A percentile compares a stretch with the other conserved stretches of the same genome.
These are phyloP conservation scores for Homarus gammarus DNA, from an alignment of 2,888 invertebrate genomes.

Conservation along the genomic window DNA sequence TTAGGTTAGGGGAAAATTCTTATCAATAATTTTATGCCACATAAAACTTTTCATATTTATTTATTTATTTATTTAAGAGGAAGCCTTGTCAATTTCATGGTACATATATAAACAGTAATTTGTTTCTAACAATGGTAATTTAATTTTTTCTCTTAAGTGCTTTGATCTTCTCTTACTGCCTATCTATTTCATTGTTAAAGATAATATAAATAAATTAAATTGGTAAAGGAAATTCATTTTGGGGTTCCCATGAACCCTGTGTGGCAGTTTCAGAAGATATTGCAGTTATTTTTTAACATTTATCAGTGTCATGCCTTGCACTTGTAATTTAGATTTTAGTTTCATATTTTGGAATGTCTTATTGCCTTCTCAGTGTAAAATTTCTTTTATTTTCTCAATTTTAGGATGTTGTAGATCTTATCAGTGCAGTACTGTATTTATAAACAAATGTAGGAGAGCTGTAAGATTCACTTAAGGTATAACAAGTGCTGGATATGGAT, in stretches of 20 bases:
- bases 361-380: not conserved
- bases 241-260: not conserved
- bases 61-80: not conserved
- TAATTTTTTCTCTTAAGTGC: no score
- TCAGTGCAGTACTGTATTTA: not conserved
- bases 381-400: not conserved
- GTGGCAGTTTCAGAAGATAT: slow-evolving; percentile 6
- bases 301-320: not conserved
- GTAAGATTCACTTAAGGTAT: not conserved
- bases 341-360: slow-evolving; percentile 3
- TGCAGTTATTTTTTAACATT: not conserved
- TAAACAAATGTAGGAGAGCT: not conserved
- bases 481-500: not conserved
- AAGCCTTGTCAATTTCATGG: not conserved
- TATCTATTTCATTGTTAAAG: no score
- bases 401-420: not conserved
- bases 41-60: not conserved
- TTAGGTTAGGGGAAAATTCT: not conserved
- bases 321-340: not conserved
- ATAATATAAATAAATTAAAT: no score
- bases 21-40: not conserved
- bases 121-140: not conserved
- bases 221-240: no score
- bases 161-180: not conserved
- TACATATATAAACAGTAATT: not conserved